A percentile compares a stretch with the other conserved stretches of the same genome.
phyloP scores from a whole-genome alignment of 2,113 vertebrate species.

The Promerops cafer region DNA sequence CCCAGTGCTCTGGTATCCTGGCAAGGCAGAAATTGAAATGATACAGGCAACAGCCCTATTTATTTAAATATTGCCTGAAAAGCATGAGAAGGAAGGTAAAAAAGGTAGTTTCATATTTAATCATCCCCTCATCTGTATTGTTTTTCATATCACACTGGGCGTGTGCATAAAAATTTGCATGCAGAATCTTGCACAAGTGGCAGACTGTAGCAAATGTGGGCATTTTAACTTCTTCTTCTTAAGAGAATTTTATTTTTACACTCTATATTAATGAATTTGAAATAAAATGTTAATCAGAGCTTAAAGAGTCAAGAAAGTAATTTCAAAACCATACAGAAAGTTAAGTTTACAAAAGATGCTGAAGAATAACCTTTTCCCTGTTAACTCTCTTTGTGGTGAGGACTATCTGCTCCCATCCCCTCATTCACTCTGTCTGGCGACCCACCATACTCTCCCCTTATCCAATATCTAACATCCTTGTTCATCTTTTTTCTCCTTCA shows the following conservation, averaged over 20 bases:
- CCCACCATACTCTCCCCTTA: neutral
- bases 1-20: neutral
- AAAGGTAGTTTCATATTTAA: neutral
- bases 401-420: neutral
- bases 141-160: neutral
- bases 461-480: neutral
- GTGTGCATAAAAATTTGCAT: neutral
- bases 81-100: neutral
- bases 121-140: neutral
- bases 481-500: neutral
- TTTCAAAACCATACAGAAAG: neutral
- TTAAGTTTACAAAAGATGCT: neutral
- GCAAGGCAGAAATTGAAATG: neutral
- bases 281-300: neutral
- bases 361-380: neutral
- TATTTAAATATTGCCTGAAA: neutral
- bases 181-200: neutral
- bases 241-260: neutral
- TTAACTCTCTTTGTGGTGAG: neutral
- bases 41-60: neutral
- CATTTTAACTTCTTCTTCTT: neutral
- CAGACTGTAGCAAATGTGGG: neutral
- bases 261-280: neutral
- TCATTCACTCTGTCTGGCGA: neutral
- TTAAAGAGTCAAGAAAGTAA: neutral